phyloP scores from a whole-genome alignment of 2,797 vertebrate species.

The Catharus ustulatus region DNA sequence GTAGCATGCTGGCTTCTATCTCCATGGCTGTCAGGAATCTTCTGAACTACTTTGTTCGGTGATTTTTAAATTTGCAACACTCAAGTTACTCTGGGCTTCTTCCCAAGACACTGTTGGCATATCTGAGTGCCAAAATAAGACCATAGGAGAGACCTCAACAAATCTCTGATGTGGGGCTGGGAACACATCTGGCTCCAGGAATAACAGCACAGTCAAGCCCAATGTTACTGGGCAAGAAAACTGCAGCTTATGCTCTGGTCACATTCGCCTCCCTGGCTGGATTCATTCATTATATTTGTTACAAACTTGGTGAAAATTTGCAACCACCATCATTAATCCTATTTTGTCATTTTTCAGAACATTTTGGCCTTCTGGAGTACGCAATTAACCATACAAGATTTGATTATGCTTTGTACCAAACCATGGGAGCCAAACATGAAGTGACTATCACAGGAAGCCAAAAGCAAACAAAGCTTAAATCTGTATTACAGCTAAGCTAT shows the following conservation, averaged over 20 bases:
- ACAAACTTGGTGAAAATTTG: background rate
- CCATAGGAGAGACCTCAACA: background rate
- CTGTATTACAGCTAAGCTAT: background rate
- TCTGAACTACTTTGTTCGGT: background rate
- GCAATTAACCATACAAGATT: background rate
- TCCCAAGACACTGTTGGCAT: background rate
- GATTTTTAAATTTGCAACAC: background rate
- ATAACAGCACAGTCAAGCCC: background rate
- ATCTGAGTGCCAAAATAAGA: background rate
- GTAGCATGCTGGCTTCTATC: slow-evolving; percentile 59
- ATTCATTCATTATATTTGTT: background rate
- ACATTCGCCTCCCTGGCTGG: background rate
- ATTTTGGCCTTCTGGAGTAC: background rate
- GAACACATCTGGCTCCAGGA: background rate
- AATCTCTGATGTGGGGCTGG: background rate
- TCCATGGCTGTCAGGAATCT: slow-evolving; percentile 17
- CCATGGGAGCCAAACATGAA: background rate
- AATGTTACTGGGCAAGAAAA: background rate
- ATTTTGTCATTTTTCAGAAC: background rate
- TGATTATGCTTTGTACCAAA: background rate
- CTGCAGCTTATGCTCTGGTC: background rate
- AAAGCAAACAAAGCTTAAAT: background rate
- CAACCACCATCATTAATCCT: background rate
- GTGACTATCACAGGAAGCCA: background rate
- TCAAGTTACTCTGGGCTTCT: background rate